Evolutionary conservation across 1,140 invertebrate genomes (phyloP).

Genomic region (Leguminivora glycinivorella): DNA sequence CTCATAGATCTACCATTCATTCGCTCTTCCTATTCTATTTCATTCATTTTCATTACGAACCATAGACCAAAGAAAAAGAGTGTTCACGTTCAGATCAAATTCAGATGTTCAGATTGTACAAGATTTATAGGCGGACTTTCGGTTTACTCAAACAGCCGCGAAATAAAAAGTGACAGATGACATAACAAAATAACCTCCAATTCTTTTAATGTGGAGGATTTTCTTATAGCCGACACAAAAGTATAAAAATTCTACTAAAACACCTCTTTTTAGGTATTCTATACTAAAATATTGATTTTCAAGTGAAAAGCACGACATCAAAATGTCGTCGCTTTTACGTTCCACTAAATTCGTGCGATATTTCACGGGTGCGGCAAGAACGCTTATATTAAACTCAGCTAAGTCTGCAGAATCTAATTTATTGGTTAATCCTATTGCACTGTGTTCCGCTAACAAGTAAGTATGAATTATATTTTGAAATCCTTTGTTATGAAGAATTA

Average conservation of each 20-base stretch:
- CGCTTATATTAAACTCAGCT: conserved; percentile 81
- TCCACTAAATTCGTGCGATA: conserved; percentile 85
- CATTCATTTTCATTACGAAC: neutral
- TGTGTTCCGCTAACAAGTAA: conserved; percentile 64
- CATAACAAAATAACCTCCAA: conserved; percentile 56
- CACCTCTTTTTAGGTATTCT: neutral
- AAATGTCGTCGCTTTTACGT: conserved; percentile 83
- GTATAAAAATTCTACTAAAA: conserved; percentile 29
- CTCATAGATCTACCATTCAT: neutral
- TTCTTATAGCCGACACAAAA: conserved; percentile 12
- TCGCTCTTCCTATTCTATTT: conserved; percentile 4
- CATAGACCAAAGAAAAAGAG: too few relatives aligned
- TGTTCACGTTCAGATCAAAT: too few relatives aligned
- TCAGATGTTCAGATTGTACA: too few relatives aligned
- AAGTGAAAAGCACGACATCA: conserved; percentile 30
- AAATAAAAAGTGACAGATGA: conserved; percentile 34
- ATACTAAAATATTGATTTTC: neutral
- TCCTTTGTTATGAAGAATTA: conserved; percentile 5
- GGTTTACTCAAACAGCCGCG: too few relatives aligned
- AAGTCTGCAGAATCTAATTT: conserved; percentile 65
- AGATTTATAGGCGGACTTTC: too few relatives aligned
- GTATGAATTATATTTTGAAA: conserved; percentile 32
- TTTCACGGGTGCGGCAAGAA: conserved; percentile 84
- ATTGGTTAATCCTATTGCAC: conserved; percentile 59
- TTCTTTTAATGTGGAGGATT: conserved; percentile 26